A percentile compares a stretch with the other conserved stretches of the same genome.
phyloP scores from a whole-genome alignment of 2,113 vertebrate species.

The Rhodinocichla rosea region DNA sequence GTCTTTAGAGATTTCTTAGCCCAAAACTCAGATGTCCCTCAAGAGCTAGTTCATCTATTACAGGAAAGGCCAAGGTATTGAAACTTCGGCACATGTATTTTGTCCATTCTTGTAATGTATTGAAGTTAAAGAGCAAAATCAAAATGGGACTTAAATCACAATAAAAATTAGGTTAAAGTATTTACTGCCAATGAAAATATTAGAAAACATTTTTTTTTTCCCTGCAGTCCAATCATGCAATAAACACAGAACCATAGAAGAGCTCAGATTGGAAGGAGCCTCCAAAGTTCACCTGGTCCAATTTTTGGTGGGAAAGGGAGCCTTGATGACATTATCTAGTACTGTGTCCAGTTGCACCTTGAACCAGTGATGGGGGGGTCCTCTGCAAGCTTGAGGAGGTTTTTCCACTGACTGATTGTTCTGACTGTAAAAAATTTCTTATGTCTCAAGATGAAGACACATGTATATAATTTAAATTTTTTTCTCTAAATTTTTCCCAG shows the following conservation, averaged over 20 bases:
- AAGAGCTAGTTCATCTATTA: background rate
- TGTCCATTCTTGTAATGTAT: background rate
- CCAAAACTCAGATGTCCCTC: background rate
- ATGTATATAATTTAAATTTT: background rate
- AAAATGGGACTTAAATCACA: background rate
- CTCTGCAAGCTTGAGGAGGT: background rate
- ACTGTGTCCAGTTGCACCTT: background rate
- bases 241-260: background rate
- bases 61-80: background rate
- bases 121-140: background rate
- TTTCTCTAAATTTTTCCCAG: background rate
- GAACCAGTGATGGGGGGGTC: background rate
- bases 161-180: background rate
- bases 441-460: background rate
- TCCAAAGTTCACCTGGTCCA: background rate
- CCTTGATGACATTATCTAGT: background rate
- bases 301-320: background rate
- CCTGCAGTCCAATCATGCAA: background rate
- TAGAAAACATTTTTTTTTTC: background rate
- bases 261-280: background rate
- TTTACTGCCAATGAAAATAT: background rate
- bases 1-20: background rate
- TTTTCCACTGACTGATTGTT: background rate
- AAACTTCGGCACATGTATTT: background rate
- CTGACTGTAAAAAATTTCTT: background rate